Base-by-base conservation (phyloP, 2,113 vertebrate species). In the Callithrix jacchus region DNA sequence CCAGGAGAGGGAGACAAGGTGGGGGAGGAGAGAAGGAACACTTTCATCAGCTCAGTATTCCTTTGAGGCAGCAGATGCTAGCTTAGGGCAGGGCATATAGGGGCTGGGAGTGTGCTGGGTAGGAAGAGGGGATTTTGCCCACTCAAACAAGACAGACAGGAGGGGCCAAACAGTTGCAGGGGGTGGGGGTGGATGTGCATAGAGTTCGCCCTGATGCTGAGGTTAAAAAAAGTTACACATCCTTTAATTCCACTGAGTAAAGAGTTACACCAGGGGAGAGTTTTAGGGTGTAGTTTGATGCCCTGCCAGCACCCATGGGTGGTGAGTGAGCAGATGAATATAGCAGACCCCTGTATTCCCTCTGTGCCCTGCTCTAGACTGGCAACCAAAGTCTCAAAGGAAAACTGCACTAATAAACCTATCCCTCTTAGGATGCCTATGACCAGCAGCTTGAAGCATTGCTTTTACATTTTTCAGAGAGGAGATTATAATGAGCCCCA, bases 41-140 rank as follows among this genome's bases (percentile, higher is more conserved):
- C 0, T 0, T 5, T 49, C 10, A n/a, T 54, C 54, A 56, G 35
- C 68, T 79, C 23, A 0, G 18, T 16, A 64, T 40, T 71, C 58
- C 58, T 64, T 76, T 32, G 27, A 42, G 54, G 45, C 58, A 54
- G 40, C 64, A 71, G 52, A 16, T n/a, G 27, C 56, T 14, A 14
- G 45, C 40, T 68, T 16, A 68, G 58, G 32, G 52, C 40, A 68
- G 70, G 83, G 52, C 8, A 7, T 11, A 20, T 42, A 40, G 16
- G 32, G 9, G 1, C 10, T 8, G 8, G 25, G 20, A 9, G 14
- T 25, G 12, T 54, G 32, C 35, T 49, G 23, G 2, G 18, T 2
- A 47, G 68, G 37, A 47, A 49, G 56, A 42, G 32, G 35, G 49
- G 35, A 8, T 49, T 66, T 64, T 73, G 52, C 27, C 2, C 0